A percentile compares a stretch with the other conserved stretches of the same genome.
phyloP scores from a whole-genome alignment of 2,888 invertebrate species.

The Dysmachus trigonus region DNA sequence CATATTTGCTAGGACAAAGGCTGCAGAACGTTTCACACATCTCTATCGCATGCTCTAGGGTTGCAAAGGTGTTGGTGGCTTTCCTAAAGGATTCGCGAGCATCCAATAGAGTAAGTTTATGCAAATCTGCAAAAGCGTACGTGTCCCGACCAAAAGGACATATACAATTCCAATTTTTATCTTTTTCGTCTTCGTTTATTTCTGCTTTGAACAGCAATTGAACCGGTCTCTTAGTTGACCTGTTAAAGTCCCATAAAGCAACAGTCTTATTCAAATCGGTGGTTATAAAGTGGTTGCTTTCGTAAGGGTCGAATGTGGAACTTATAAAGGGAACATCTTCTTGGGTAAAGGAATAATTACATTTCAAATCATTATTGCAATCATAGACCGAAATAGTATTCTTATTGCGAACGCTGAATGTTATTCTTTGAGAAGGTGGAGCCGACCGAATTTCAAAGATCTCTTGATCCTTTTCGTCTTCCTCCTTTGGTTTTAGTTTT shows the following conservation, averaged over 20 bases:
- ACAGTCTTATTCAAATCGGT: constrained; percentile 57
- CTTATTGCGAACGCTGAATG: constrained; percentile 54
- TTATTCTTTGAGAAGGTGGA: constrained; percentile 38
- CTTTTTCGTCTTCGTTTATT: constrained; percentile 42
- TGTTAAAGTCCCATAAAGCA: constrained; percentile 54
- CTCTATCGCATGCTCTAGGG: constrained; percentile 16
- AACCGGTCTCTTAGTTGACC: constrained; percentile 42
- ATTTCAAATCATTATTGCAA: constrained; percentile 39
- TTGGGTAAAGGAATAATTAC: neutral
- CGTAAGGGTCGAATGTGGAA: constrained; percentile 54
- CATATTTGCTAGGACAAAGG: constrained; percentile 54
- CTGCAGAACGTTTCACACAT: constrained; percentile 57
- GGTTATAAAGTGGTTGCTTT: constrained; percentile 53
- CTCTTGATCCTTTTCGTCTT: constrained; percentile 53
- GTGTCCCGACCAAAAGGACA: constrained; percentile 52
- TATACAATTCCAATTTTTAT: constrained; percentile 56
- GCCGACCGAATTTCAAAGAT: constrained; percentile 57
- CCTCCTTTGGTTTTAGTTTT: neutral
- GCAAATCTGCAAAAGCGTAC: constrained; percentile 56
- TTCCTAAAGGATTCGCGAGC: constrained; percentile 54
- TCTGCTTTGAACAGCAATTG: neutral
- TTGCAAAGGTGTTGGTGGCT: constrained; percentile 48
- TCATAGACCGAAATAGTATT: constrained; percentile 53
- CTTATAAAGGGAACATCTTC: constrained; percentile 56
- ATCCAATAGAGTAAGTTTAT: constrained; percentile 56